phyloP scores from a whole-genome alignment of 53 echinoderm and acorn worm species.

The Actinopyga echinites region DNA sequence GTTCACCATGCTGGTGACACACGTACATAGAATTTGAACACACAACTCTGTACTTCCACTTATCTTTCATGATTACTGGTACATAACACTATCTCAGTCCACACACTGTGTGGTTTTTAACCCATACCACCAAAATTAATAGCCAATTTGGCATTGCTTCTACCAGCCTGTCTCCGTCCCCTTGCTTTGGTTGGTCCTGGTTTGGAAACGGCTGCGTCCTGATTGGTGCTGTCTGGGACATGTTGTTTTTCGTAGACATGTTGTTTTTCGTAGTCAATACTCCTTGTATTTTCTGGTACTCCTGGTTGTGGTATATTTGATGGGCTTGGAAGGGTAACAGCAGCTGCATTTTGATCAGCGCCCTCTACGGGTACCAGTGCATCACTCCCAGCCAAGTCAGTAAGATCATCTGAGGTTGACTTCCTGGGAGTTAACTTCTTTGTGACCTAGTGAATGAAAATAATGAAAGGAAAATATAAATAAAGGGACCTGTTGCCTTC shows the following conservation, averaged over 20 bases:
- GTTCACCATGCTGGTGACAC: too few relatives aligned
- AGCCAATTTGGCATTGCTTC: slow-evolving; percentile 19
- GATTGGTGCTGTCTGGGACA: not conserved
- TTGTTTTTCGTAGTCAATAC: not conserved
- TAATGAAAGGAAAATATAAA: too few relatives aligned
- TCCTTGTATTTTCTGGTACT: not conserved
- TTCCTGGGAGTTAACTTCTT: slow-evolving; percentile 41
- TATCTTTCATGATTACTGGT: too few relatives aligned
- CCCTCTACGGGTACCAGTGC: not conserved
- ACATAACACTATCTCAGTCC: too few relatives aligned
- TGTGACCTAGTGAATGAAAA: slow-evolving; percentile 6
- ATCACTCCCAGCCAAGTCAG: not conserved
- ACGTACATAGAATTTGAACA: too few relatives aligned
- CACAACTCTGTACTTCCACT: too few relatives aligned
- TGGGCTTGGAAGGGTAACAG: not conserved
- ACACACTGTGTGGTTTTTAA: too few relatives aligned
- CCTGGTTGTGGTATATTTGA: not conserved
- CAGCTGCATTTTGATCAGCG: not conserved
- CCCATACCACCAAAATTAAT: slow-evolving; percentile 30
- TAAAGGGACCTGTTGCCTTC: too few relatives aligned
- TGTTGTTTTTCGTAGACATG: not conserved
- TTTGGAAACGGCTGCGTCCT: too few relatives aligned
- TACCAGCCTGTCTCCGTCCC: slow-evolving; percentile 10
- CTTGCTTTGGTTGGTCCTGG: not conserved
- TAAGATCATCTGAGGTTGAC: not conserved